phyloP scores from a whole-genome alignment of 2,888 invertebrate species.

The Heteropelma amictum region DNA sequence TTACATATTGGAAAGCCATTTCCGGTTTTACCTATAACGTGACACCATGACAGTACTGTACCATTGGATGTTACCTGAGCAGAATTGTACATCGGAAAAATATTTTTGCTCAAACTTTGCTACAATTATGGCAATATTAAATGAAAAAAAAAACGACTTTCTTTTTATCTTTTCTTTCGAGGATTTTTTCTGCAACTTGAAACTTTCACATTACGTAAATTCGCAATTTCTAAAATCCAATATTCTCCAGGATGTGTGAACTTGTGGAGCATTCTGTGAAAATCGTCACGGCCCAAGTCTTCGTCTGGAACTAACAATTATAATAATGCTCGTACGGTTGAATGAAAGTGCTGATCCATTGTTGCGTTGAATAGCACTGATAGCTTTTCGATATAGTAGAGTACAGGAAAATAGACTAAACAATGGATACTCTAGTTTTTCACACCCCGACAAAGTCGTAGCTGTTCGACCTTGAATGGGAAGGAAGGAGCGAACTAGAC shows the following conservation, averaged over 20 bases:
- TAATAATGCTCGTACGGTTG: background rate
- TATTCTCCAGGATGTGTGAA: background rate
- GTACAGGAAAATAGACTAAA: background rate
- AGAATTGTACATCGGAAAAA: too few relatives aligned
- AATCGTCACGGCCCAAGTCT: background rate
- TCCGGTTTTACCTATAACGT: too few relatives aligned
- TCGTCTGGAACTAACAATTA: background rate
- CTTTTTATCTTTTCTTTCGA: too few relatives aligned
- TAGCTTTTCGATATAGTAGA: background rate
- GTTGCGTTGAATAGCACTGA: background rate
- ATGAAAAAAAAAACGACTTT: too few relatives aligned
- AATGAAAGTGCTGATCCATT: conserved; percentile 6
- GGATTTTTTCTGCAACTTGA: too few relatives aligned
- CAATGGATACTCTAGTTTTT: background rate
- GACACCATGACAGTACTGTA: too few relatives aligned
- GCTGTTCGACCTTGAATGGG: background rate
- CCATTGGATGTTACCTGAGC: too few relatives aligned
- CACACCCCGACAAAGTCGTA: background rate
- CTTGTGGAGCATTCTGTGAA: too few relatives aligned
- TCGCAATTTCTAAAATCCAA: background rate
- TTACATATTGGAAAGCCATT: too few relatives aligned
- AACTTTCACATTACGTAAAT: too few relatives aligned
- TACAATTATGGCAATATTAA: too few relatives aligned
- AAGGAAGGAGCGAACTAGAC: background rate
- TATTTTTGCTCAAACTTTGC: too few relatives aligned